Base-by-base conservation (phyloP, 2,797 vertebrate genomes). In the Sebastes hopkinsi region DNA sequence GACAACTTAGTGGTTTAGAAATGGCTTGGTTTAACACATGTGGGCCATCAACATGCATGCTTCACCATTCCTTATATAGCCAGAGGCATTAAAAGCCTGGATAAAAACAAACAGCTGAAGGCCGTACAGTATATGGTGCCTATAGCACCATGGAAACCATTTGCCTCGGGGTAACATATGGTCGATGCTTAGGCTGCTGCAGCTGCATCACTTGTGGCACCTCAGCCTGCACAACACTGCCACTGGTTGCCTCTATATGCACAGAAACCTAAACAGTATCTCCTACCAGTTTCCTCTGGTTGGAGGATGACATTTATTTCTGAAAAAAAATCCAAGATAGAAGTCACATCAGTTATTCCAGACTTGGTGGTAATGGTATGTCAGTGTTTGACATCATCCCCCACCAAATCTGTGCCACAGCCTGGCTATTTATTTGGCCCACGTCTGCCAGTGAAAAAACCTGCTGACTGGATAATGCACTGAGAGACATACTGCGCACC, bases 381-480 rank as follows among this genome's bases (percentile, higher is more conserved):
- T 36, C 52, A 27, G 14, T 12, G 68, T 58, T 67, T 70, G 27
- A 69, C 65, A 55, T 79, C 71, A 42, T 61, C 78, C 29, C 55
- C 54, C 3, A 58, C 67, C 77, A 70, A 73, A 73, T 70, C 30
- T 7, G 50, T 73, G 76, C 78, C 76, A 79, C 54, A 29, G 72
- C 76, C 60, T 34, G 76, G 64, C 82, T 82, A 72, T 87, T 80
- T 75, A 83, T 75, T 82, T 89, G 82, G 59, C 69, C 61, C 60
- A 22, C 64, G 68, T 81, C 72, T 87, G 87, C 84, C 88, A 90
- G 77, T 55, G 65, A 79, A 88, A 46, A 46, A 87, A 88, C 71
- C 30, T 85, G 91, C 90, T 91, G 87, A 92, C 73, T 92, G 87
- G 88, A 90, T 87, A 92, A 88, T 87, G 75, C 81, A 81, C 50